Conservation (phyloP, 2,113 vertebrate genomes). For the Myrmophylax atrothorax region DNA sequence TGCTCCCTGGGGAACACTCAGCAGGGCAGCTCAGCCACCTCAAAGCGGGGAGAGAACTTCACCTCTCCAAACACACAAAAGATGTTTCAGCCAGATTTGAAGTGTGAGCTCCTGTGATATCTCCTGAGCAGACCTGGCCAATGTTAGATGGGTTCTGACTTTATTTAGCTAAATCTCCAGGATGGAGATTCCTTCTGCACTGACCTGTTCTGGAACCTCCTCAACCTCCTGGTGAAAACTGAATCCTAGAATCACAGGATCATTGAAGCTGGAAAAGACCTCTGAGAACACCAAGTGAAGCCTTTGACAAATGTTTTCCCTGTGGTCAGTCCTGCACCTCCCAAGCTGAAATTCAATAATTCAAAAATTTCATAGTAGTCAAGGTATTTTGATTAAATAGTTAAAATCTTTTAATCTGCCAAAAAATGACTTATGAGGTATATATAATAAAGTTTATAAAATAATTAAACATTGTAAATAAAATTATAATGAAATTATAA, state of each 20-base stretch:
- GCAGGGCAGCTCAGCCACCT: not conserved
- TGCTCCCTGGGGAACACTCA: not conserved
- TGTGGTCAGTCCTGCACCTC: not conserved
- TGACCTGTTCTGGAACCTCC: not conserved
- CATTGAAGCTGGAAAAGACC: not conserved
- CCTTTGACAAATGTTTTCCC: not conserved
- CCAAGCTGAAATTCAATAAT: not conserved
- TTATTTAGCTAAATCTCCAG: not conserved
- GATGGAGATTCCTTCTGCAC: not conserved
- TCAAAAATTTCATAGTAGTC: not conserved
- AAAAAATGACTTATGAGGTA: too few species aligned
- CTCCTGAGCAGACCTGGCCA: not conserved
- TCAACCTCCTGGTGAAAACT: not conserved
- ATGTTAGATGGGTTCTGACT: fast-evolving
- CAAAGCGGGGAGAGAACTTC: not conserved
- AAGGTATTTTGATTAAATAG: too few species aligned
- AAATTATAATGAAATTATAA: too few species aligned
- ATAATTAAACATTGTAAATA: too few species aligned
- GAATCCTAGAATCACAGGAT: not conserved
- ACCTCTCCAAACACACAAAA: not conserved
- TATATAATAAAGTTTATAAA: too few species aligned
- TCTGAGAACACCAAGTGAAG: not conserved
- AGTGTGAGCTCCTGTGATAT: not conserved
- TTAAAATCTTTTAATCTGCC: not conserved
- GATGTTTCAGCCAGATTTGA: not conserved